These are phyloP conservation scores for Rhizomys pruinosus DNA, from an alignment of 2,113 vertebrate genomes.

Conservation along the genomic window DNA sequence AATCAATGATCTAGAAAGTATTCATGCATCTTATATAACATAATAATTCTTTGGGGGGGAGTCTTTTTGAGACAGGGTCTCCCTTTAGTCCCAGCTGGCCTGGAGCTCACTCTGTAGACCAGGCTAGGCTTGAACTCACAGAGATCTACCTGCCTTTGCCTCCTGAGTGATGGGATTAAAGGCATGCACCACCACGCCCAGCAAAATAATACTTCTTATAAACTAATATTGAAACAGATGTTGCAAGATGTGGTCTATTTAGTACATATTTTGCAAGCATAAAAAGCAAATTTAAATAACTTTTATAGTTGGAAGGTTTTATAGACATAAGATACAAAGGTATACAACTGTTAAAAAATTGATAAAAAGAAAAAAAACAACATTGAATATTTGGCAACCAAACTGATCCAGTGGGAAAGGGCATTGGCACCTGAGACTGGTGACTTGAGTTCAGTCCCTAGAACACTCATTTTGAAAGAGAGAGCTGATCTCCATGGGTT, in stretches of 20 bases:
- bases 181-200: no score
- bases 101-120: no score
- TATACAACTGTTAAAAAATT: background rate
- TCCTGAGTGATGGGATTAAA: no score
- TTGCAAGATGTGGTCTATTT: background rate
- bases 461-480: background rate
- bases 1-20: background rate
- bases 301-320: background rate
- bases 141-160: no score
- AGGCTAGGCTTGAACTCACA: no score
- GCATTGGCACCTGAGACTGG: no score
- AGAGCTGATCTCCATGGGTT: rapidly evolving
- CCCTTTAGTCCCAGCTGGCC: no score
- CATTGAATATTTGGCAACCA: background rate
- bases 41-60: background rate
- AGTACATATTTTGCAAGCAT: background rate
- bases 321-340: background rate
- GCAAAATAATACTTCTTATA: no score
- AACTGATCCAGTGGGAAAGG: background rate
- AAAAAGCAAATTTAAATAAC: background rate
- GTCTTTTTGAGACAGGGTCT: no score
- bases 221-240: background rate
- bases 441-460: background rate
- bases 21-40: background rate
- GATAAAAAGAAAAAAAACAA: no score